phyloP scores from a whole-genome alignment of 2,113 vertebrate species.

The Syngnathus floridae region DNA sequence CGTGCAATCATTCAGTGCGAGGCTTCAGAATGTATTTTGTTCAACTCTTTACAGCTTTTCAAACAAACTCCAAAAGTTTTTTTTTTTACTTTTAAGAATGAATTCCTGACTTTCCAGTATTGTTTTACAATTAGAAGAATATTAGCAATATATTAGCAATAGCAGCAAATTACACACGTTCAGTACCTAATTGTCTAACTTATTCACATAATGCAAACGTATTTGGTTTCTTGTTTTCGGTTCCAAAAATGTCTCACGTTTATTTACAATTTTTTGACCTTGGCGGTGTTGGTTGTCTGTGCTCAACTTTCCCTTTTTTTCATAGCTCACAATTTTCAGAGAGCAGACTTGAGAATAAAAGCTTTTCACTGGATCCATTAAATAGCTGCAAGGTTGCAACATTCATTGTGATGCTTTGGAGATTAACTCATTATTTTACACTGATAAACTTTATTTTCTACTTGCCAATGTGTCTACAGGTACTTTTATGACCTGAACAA shows the following conservation, averaged over 20 bases:
- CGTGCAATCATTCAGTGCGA: slow-evolving; percentile 38
- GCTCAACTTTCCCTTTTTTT: background rate
- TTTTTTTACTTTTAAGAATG: slow-evolving; percentile 44
- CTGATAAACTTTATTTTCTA: background rate
- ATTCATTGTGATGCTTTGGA: background rate
- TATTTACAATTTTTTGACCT: background rate
- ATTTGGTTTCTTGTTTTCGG: background rate
- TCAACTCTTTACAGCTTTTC: slow-evolving; percentile 41
- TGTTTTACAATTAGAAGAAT: slow-evolving; percentile 38
- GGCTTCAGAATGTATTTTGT: slow-evolving; percentile 36
- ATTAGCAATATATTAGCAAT: no score
- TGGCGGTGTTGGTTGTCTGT: background rate
- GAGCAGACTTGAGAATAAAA: background rate
- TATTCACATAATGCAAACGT: background rate
- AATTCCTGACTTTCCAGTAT: slow-evolving; percentile 45
- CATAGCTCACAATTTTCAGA: background rate
- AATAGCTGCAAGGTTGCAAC: background rate
- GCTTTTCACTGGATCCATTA: background rate
- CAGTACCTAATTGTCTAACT: background rate
- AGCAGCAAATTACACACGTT: no score
- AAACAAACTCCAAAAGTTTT: slow-evolving; percentile 25
- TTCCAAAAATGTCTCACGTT: background rate
- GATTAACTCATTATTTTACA: background rate
- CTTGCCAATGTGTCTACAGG: background rate
- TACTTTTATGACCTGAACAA: background rate